A percentile compares a stretch with the other conserved stretches of the same genome.
phyloP scores from a whole-genome alignment of 2,797 vertebrate genomes.

The Silurus aristotelis region DNA sequence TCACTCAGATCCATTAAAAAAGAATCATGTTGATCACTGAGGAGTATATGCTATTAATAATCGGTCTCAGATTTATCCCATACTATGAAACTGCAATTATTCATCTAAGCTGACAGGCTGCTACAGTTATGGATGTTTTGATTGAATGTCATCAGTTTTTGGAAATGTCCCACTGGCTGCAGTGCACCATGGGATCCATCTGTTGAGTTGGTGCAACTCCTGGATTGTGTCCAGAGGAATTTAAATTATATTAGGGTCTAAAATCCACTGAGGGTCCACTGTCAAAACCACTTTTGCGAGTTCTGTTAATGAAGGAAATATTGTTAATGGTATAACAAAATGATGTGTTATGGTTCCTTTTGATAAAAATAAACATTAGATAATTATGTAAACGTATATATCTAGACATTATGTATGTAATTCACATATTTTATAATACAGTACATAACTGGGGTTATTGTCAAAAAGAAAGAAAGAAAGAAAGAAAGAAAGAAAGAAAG shows the following conservation, averaged over 20 bases:
- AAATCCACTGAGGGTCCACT: background rate
- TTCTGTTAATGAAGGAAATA: background rate
- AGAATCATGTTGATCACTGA: background rate
- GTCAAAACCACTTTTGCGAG: background rate
- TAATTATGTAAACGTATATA: background rate
- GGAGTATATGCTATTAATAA: slow-evolving; percentile 18
- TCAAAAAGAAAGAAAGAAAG: too few species aligned
- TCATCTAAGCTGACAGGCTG: slow-evolving; percentile 19
- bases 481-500: too few species aligned
- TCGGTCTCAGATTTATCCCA: slow-evolving; percentile 5
- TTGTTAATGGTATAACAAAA: background rate
- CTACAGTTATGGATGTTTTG: background rate
- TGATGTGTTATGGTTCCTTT: too few species aligned
- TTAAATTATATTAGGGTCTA: background rate
- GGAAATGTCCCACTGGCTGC: background rate
- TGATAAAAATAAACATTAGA: background rate
- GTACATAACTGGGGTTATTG: background rate
- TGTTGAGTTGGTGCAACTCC: background rate
- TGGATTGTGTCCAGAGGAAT: background rate
- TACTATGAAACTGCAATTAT: slow-evolving; percentile 12
- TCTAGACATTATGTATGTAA: background rate
- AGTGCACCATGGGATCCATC: slow-evolving; percentile 5
- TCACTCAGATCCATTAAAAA: background rate
- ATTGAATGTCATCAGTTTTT: slow-evolving; percentile 14
- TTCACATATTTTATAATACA: background rate